These are phyloP conservation scores for Plectropomus leopardus DNA, from an alignment of 2,113 vertebrate genomes.

Conservation along the genomic window DNA sequence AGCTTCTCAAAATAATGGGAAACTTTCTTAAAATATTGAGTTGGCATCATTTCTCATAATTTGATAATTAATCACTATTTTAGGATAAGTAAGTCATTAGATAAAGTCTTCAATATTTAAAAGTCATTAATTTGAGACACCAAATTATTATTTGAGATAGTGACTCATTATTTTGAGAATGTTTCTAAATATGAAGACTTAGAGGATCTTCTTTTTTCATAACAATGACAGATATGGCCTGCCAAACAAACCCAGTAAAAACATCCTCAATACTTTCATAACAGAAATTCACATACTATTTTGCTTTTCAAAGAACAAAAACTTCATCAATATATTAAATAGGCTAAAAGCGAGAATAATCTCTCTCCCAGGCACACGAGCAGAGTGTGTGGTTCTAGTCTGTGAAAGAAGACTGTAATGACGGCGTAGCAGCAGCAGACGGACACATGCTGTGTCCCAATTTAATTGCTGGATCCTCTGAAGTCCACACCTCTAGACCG, in stretches of 20 bases:
- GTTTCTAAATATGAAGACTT: too few species aligned
- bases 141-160: too few species aligned
- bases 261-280: background rate
- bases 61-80: too few species aligned
- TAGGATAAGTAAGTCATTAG: too few species aligned
- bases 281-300: background rate
- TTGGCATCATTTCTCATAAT: too few species aligned
- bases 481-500: background rate
- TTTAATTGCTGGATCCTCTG: constrained; percentile 16
- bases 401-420: constrained; percentile 17
- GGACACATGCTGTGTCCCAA: constrained; percentile 9
- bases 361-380: background rate
- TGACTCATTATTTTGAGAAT: too few species aligned
- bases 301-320: background rate
- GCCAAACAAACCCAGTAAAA: background rate
- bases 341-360: background rate
- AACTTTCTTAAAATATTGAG: too few species aligned
- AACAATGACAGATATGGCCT: too few species aligned
- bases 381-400: background rate
- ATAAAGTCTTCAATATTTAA: too few species aligned
- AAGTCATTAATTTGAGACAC: too few species aligned
- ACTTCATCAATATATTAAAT: background rate
- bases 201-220: too few species aligned
- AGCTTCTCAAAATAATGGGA: too few species aligned
- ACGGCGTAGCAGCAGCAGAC: background rate